Evolutionary conservation across 2,113 vertebrate genomes (phyloP), one percentile per base, ranked within the genome.

Genomic region (Myotis yumanensis): DNA sequence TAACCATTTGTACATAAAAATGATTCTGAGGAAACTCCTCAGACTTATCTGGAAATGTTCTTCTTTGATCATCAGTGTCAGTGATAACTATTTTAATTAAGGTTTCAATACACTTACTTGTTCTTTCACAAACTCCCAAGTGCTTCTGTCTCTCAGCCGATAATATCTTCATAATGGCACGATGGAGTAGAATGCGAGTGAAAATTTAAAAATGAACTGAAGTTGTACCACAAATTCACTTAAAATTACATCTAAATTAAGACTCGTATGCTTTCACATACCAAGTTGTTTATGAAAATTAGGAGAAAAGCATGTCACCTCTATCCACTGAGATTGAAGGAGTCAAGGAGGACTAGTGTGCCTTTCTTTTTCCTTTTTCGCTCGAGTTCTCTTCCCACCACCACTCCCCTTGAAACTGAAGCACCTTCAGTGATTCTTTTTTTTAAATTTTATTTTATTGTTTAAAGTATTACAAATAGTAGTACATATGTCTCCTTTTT

Each of bases 341-440:
- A 76, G 46, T 64, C 51, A 68, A 62, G 32, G 8, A 75, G 2
- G 5, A 69, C 9, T 73, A 30, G 1, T 11, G 4, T 0, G 1
- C 0, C 3, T 3, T 54, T 75, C 3, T 66, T 69, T 54, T 28
- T 37, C 7, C 14, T 48, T 46, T 51, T 6, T 64, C 4, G 15
- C 7, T 46, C 10, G 4, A 54, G 9, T 51, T 52, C 46, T 52
- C 0, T 75, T 75, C 0, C 12, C 11, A 23, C 0, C 2, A 35
- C 16, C 1, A 77, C 1, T 2, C 1, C 0, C 11, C 37, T 11
- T 54, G 20, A 83, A 72, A 75, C 8, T 57, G 30, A 81, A 64
- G 8, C 57, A 2, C 28, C 5, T 66, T 85, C 25, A 10, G 2
- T 69, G 8, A 68, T 4, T 46, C 4, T 40, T 46, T 46, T 46